Evolutionary conservation across 53 echinoderm and acorn worm species (phyloP), one percentile per base, ranked within the genome.

Genomic region (Echinometra lucunter): DNA sequence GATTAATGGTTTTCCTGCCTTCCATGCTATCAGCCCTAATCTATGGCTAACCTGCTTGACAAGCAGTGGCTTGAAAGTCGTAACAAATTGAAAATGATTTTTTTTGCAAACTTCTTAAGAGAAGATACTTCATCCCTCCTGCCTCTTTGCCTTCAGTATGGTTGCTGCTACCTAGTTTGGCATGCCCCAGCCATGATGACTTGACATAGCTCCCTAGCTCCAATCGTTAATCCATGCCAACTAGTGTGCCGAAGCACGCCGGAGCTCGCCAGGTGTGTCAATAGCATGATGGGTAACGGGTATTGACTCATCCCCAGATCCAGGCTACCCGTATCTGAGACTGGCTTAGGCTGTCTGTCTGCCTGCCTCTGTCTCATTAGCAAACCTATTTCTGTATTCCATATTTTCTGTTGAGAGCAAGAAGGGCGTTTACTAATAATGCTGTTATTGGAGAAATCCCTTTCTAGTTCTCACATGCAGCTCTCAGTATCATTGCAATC

Each of bases 201-300:
- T 85, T 85, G 85, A 85, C 85, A 85, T 40, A 85, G 45, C 90
- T 58, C 63, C 57, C 23, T 25, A 45, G 63, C 90, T 42, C 90
- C 63, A 58, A 63, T 90, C 90, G 63, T 63, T 90, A 90, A 90
- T 90, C 90, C 57, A 58, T 90, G 38, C 90, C 19, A 63, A 90
- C 90, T 53, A 37, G 66, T 63, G 90, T 90, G 90, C 90, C 37
- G 85, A 44, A 37, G 49, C 85, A 90, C 90, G 66, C 90, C 38
- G 38, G 27, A 13, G 37, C 90, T 47, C 66, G 40, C 90, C 90
- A 90, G 90, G 90, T 90, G 90, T 58, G 90, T 90, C 58, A 90
- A 90, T 90, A 85, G 25, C 90, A 35, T 23, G 90, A 63, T 90
- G 90, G 37, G 37, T 30, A 85, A 12, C 85, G 85, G 66, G 90